Conservation (phyloP, 53 echinoderm and acorn worm genomes). For the Holothuria scabra region DNA sequence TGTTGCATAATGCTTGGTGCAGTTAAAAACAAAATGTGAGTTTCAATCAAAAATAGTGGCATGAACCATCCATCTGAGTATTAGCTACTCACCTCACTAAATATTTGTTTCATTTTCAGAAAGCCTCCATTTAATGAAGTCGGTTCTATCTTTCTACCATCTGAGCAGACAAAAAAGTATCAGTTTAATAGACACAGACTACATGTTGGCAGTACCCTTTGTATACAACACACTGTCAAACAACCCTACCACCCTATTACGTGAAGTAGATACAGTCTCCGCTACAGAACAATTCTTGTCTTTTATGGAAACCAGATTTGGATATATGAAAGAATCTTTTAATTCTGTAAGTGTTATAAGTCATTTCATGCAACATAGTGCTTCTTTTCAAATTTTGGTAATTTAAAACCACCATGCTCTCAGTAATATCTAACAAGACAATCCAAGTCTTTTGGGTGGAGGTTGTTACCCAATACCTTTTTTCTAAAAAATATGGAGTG, state of each 20-base stretch:
- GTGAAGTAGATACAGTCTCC: not conserved
- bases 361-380: no score
- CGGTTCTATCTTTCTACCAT: conserved; percentile 88
- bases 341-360: conserved; percentile 63
- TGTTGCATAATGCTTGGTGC: no score
- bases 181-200: conserved; percentile 80
- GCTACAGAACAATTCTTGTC: conserved; percentile 75
- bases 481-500: no score
- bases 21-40: no score
- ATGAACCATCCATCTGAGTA: no score
- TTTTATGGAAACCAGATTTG: conserved; percentile 78
- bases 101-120: conserved; percentile 42
- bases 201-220: conserved; percentile 87
- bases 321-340: conserved; percentile 89
- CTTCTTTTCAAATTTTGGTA: no score
- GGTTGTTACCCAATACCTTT: no score
- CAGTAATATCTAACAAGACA: no score
- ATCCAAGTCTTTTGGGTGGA: no score
- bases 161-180: conserved; percentile 74
- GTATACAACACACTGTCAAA: conserved; percentile 56
- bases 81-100: no score
- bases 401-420: no score
- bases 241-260: conserved; percentile 40
- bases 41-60: no score
- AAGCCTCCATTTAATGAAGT: conserved; percentile 88